These are phyloP conservation scores for Selene dorsalis DNA, from an alignment of 2,797 vertebrate genomes.

Conservation along the genomic window DNA sequence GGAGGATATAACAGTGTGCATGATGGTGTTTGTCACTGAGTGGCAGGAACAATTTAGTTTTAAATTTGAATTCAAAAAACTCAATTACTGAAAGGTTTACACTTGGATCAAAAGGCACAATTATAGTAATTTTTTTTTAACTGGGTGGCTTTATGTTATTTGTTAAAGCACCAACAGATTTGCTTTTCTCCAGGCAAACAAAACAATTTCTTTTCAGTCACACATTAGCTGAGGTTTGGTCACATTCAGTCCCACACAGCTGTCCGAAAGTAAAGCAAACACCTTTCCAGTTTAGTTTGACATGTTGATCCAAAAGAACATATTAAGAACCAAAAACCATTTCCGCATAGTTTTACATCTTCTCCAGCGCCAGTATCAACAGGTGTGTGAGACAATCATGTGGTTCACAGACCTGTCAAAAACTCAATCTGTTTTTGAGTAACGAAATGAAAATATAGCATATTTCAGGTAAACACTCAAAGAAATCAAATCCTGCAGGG, in stretches of 20 bases:
- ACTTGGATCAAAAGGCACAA: conserved; percentile 23
- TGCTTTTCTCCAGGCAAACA: background rate
- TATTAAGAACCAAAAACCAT: too few relatives aligned
- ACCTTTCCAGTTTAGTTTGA: too few relatives aligned
- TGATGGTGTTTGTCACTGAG: conserved; percentile 4
- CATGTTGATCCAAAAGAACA: too few relatives aligned
- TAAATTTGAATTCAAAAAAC: conserved; percentile 17
- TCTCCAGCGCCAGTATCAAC: too few relatives aligned
- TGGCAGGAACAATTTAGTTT: conserved; percentile 21
- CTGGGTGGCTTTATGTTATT: background rate
- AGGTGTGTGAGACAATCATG: too few relatives aligned
- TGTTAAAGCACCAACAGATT: conserved; percentile 1
- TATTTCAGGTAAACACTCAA: too few relatives aligned
- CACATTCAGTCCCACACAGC: background rate
- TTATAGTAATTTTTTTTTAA: conserved; percentile 22
- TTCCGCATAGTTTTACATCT: too few relatives aligned
- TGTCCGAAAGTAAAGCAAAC: background rate
- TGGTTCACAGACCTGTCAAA: too few relatives aligned
- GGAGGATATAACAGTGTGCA: background rate
- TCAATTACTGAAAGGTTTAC: conserved; percentile 26
- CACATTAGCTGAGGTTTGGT: conserved; percentile 3
- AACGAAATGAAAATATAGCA: too few relatives aligned
- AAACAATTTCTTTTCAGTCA: background rate
- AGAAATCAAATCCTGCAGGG: too few relatives aligned
- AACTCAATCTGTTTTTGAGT: too few relatives aligned